Evolutionary conservation across 2,113 vertebrate species (phyloP), one percentile per base, ranked within the genome.

Genomic region (Corvus moneduloides): DNA sequence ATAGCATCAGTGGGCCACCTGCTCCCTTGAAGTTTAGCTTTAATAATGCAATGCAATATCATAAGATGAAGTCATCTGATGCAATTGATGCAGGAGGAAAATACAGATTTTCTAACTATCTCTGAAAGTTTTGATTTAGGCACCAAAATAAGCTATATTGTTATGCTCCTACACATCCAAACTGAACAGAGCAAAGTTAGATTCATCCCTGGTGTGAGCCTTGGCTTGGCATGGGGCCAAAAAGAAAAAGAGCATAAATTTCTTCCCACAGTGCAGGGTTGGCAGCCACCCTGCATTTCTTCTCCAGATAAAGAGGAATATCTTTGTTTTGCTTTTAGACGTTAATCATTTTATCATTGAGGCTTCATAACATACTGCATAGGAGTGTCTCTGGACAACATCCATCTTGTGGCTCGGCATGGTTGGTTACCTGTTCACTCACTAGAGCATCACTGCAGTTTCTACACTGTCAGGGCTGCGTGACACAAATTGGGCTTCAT

Each of bases 311-410:
- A 92, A 86, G 43, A 23, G 56, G 56, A 84, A 46, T 64, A 84
- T 67, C 74, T 94, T 92, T 93, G 84, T 86, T 80, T 90, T 89
- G 32, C 41, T 94, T 90, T 76, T 64, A 88, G 67, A 84, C 83
- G n/a, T 67, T 84, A 63, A 89, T 87, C 0, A 77, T 69, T 93
- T 77, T 56, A 79, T 75, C 62, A 85, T 24, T 3, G 7, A 75
- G 64, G 48, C 27, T 74, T 87, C 24, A 16, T 49, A 93, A 56
- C 58, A 33, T 15, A 55, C 63, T 84, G 49, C 67, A 76, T 11
- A 55, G 51, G 48, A 71, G 33, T 27, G 66, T 44, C 81, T 94
- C 78, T 93, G 84, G 59, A 73, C 89, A 96, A 68, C 37, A 77
- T 39, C 86, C 58, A 62, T 66, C 44, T 72, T 30, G 33, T 10